phyloP scores from a whole-genome alignment of 92 coral and sea anemone species.

The Palythoa grandiflora region DNA sequence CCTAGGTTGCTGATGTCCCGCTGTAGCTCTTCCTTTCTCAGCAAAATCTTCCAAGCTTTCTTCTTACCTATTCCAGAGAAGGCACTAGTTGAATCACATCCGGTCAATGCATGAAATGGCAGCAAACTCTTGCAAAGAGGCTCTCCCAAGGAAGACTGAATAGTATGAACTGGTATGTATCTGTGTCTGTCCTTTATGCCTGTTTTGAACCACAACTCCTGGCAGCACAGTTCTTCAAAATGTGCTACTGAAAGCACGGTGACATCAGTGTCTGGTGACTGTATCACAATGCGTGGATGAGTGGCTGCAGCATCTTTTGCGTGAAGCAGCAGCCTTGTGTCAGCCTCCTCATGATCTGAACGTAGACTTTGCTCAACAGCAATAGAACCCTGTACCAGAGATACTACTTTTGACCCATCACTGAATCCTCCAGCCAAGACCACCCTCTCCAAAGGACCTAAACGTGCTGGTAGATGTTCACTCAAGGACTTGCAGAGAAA shows the following conservation, averaged over 20 bases:
- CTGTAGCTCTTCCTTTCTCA: constrained; percentile 41
- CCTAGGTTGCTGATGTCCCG: constrained; percentile 41
- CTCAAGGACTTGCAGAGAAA: constrained; percentile 60
- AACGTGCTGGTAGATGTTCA: constrained; percentile 33
- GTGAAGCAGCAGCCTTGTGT: constrained; percentile 71
- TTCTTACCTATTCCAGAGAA: constrained; percentile 65
- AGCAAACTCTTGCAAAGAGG: constrained; percentile 48
- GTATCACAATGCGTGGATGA: constrained; percentile 59
- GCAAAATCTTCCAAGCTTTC: constrained; percentile 73
- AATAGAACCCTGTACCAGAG: constrained; percentile 32
- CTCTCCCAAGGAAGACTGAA: constrained; percentile 54
- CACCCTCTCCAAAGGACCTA: constrained; percentile 55
- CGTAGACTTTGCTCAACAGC: constrained; percentile 33
- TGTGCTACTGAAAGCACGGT: constrained; percentile 63
- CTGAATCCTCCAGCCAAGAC: constrained; percentile 70
- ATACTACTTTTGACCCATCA: constrained; percentile 63
- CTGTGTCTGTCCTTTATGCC: constrained; percentile 56
- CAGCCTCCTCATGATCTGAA: constrained; percentile 77
- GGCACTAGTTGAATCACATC: constrained; percentile 38
- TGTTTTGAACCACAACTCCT: constrained; percentile 59
- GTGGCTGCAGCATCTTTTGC: constrained; percentile 61
- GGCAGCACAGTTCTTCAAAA: constrained; percentile 56
- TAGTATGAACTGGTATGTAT: constrained; percentile 42
- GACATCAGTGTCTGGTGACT: constrained; percentile 68
- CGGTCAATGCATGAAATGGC: constrained; percentile 45